A percentile compares a stretch with the other conserved stretches of the same genome.
Conservation (phyloP, 2,888 invertebrate genomes). For the Tenthredo scrophulariae region DNA sequence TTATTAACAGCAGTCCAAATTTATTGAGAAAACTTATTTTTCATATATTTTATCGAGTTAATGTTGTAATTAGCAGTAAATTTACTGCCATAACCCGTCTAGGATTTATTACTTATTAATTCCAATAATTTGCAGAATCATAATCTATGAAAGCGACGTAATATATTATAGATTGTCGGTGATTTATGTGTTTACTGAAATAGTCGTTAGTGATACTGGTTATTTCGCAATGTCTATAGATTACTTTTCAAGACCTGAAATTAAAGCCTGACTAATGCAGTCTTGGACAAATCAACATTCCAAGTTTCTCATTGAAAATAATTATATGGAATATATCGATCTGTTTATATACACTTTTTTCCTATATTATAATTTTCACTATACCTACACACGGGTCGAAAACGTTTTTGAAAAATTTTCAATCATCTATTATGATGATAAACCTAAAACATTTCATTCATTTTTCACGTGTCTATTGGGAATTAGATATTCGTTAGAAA, state of each 20-base stretch:
- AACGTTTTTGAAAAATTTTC: background rate
- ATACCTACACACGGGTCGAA: background rate
- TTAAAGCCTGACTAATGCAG: background rate
- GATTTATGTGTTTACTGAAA: constrained; percentile 9
- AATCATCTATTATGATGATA: background rate
- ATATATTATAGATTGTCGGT: background rate
- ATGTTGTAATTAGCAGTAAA: background rate
- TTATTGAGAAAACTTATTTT: background rate
- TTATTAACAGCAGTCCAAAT: background rate
- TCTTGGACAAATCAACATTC: background rate
- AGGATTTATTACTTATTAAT: background rate
- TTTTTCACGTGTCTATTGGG: background rate
- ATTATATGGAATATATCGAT: background rate
- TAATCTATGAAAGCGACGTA: background rate
- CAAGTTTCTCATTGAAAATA: background rate
- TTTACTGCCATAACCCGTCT: background rate
- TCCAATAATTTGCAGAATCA: background rate
- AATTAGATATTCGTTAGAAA: background rate
- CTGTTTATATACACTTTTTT: background rate
- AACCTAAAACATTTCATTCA: background rate
- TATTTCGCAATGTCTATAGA: constrained; percentile 16
- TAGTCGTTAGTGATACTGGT: background rate
- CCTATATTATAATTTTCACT: background rate
- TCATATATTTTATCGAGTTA: background rate
- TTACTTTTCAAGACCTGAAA: background rate